These are phyloP conservation scores for Sycobia sp. DNA, from an alignment of 1,140 invertebrate species.

Conservation along the genomic window DNA sequence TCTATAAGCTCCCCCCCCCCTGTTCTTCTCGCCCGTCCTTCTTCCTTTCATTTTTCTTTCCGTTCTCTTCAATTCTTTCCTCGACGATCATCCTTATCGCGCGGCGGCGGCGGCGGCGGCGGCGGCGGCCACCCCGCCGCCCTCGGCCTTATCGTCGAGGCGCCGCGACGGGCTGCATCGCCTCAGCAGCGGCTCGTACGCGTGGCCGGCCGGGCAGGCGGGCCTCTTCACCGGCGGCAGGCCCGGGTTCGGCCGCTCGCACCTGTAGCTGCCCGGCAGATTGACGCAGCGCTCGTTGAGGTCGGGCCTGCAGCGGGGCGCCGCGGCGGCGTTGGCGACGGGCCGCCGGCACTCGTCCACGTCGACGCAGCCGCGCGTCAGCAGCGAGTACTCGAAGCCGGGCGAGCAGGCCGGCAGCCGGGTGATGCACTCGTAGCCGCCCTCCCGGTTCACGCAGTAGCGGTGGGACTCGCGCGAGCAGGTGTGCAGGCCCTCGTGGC, in stretches of 20 bases:
- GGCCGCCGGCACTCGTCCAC: constrained; percentile 68
- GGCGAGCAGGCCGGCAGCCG: constrained; percentile 46
- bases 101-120: too few relatives aligned
- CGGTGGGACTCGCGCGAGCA: constrained; percentile 50
- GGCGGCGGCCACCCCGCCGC: too few relatives aligned
- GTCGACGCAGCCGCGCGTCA: constrained; percentile 62
- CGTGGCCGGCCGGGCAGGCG: constrained; percentile 82
- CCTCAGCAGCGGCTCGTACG: constrained; percentile 68
- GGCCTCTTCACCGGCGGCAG: constrained; percentile 38
- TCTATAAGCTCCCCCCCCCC: too few relatives aligned
- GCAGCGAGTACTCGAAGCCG: constrained; percentile 52
- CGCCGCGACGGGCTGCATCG: too few relatives aligned
- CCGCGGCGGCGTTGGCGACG: constrained; percentile 27
- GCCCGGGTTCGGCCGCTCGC: constrained; percentile 52
- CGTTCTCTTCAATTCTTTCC: too few relatives aligned
- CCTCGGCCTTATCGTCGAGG: too few relatives aligned
- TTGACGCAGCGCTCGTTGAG: constrained; percentile 64
- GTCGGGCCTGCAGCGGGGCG: constrained; percentile 52
- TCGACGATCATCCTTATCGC: too few relatives aligned
- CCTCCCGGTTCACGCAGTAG: constrained; percentile 63
- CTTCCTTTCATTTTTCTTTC: too few relatives aligned
- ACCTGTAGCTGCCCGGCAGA: constrained; percentile 66
- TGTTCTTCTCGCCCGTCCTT: too few relatives aligned
- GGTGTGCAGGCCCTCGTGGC: constrained; percentile 48
- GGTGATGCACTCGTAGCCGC: constrained; percentile 61